Evolutionary conservation across 23 tunicate genomes (phyloP).

Genomic region (Styela clava): DNA sequence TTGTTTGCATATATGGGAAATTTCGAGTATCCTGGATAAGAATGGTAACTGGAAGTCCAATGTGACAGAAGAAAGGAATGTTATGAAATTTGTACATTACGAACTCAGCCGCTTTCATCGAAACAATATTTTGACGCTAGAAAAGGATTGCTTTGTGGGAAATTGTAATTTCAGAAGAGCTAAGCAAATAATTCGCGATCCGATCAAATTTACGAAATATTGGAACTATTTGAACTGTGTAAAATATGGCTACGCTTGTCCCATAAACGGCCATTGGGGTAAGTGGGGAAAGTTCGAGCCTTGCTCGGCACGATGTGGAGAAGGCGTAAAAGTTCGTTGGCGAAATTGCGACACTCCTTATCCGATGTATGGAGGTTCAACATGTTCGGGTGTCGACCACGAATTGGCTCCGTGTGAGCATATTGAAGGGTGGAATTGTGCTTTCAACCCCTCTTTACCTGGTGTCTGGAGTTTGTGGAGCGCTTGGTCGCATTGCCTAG

Average conservation of each 20-base stretch:
- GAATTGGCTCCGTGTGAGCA: neutral
- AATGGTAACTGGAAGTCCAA: neutral
- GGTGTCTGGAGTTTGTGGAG: constrained; percentile 10
- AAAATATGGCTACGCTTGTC: constrained; percentile 8
- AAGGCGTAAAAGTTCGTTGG: neutral
- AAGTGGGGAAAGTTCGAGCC: neutral
- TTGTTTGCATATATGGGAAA: too few relatives aligned
- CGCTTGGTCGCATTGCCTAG: constrained; percentile 1
- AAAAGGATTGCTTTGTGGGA: constrained; percentile 2
- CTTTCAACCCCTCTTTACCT: neutral
- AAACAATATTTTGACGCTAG: neutral
- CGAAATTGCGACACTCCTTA: constrained; percentile 3
- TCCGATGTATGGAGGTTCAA: neutral
- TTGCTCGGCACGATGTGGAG: constrained; percentile 16
- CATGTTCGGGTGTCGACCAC: neutral
- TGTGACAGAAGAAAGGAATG: neutral
- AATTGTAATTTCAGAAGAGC: constrained; percentile 10
- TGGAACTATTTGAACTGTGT: constrained; percentile 14
- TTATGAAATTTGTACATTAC: neutral
- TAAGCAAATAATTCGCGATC: constrained; percentile 3
- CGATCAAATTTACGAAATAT: constrained; percentile 4
- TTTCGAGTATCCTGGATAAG: neutral
- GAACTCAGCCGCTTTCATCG: neutral
- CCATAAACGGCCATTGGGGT: constrained; percentile 3
- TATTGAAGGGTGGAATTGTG: constrained; percentile 10